phyloP scores from a whole-genome alignment of 2,888 invertebrate species.

The Chironomus tentans region DNA sequence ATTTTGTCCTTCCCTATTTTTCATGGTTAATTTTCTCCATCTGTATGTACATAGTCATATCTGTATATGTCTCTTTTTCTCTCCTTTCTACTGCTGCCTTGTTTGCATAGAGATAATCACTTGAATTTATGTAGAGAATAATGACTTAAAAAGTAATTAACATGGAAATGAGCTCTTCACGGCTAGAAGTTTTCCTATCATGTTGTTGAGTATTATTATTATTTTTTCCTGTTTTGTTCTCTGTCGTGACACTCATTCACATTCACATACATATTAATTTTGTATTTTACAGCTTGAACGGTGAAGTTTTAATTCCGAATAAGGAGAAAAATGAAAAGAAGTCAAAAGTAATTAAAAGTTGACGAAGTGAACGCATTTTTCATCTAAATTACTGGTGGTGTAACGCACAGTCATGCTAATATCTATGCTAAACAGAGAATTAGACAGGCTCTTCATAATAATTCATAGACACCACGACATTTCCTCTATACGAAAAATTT shows the following conservation, averaged over 20 bases:
- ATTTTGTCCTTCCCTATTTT: background rate
- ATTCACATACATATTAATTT: background rate
- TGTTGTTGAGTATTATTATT: background rate
- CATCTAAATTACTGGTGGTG: no score
- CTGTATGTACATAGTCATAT: background rate
- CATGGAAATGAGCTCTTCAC: constrained; percentile 25
- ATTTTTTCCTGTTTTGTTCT: background rate
- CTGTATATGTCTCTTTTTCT: no score
- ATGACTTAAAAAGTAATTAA: constrained; percentile 25
- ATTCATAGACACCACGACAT: no score
- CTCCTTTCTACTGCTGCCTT: background rate
- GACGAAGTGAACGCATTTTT: no score
- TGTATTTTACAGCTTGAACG: background rate
- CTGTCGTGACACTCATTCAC: background rate
- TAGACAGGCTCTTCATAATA: no score
- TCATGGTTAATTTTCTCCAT: background rate
- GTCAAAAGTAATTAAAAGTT: no score
- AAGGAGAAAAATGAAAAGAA: no score
- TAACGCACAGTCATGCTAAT: no score
- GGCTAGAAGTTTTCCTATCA: background rate
- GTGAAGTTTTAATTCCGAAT: no score
- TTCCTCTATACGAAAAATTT: no score
- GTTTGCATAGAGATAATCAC: constrained; percentile 25
- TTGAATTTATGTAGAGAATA: constrained; percentile 23
- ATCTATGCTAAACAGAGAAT: no score